Evolutionary conservation across 2,888 invertebrate species (phyloP), one percentile per base, ranked within the genome.

Genomic region (Xylota segnis): DNA sequence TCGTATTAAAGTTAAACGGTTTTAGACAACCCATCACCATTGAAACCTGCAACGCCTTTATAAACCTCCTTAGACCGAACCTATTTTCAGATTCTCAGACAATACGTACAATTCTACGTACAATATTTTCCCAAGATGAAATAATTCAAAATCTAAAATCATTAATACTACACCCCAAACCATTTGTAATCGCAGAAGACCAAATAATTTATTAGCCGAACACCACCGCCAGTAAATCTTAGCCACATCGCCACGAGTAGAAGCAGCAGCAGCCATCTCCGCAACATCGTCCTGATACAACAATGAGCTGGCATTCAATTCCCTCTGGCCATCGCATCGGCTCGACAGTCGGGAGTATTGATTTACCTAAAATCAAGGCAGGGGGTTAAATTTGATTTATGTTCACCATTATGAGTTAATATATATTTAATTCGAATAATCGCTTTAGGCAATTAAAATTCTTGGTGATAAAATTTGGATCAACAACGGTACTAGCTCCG

Each of bases 351-450:
- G 10, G 45, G 29, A 43, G 65, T 78, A 83, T 83, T 72, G 83
- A 77, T 83, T 78, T 47, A 58, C 77, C 68, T 52, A 47, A 56
- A 83, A 78, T 63, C 66, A 61, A 61, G 72, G 18, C 43, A 63
- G 29, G 74, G 68, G 72, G 71, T 47, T 83, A 68, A 65, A 74
- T 83, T 83, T 83, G 78, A 83, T 83, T 83, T 77, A 83, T 83
- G 77, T 27, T 47, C 50, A 5, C 61, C 77, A 74, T 83, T 83
- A 78, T 77, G 71, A 59, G 78, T 74, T 68, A 68, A 83, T 72
- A 83, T 83, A 68, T 61, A 83, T 66, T 83, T 72, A 72, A 74
- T 83, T 78, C 74, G 78, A 74, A 58, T 63, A 83, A 78, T 58
- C 74, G 83, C 83, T 83, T 63, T 16, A 68, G 71, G 72, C 78